A percentile compares a stretch with the other conserved stretches of the same genome.
phyloP scores from a whole-genome alignment of 2,113 vertebrate genomes.

The Paratilapia polleni region DNA sequence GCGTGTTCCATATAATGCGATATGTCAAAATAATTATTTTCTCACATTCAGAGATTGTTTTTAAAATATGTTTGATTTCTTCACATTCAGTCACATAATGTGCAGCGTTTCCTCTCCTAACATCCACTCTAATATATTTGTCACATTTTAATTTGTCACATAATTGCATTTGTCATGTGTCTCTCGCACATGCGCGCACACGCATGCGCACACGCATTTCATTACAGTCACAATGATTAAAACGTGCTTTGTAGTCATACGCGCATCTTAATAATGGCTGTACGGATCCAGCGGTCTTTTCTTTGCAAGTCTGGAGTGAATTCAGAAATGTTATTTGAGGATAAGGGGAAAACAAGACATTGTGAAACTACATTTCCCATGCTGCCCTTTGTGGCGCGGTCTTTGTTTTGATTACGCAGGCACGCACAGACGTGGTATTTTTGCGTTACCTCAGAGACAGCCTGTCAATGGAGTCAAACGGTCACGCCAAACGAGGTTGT shows the following conservation, averaged over 20 bases:
- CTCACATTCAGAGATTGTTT: neutral
- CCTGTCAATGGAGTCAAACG: constrained; percentile 75
- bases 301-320: neutral
- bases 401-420: constrained; percentile 75
- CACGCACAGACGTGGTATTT: constrained; percentile 35
- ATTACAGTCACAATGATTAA: neutral
- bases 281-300: neutral
- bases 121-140: neutral
- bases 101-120: neutral
- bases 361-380: constrained; percentile 79
- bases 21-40: neutral
- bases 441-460: constrained; percentile 57
- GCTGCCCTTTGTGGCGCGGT: neutral
- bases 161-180: neutral
- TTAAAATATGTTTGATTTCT: neutral
- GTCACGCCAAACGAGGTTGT: constrained; percentile 55
- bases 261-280: neutral
- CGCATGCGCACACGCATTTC: neutral
- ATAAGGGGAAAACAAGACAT: neutral
- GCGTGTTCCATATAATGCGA: neutral
- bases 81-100: neutral
- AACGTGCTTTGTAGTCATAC: too few species aligned
- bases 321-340: neutral
- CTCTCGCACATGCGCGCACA: neutral
- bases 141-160: neutral